A percentile compares a stretch with the other conserved stretches of the same genome.
phyloP scores from a whole-genome alignment of 2,113 vertebrate species.

The Lamprotornis superbus region DNA sequence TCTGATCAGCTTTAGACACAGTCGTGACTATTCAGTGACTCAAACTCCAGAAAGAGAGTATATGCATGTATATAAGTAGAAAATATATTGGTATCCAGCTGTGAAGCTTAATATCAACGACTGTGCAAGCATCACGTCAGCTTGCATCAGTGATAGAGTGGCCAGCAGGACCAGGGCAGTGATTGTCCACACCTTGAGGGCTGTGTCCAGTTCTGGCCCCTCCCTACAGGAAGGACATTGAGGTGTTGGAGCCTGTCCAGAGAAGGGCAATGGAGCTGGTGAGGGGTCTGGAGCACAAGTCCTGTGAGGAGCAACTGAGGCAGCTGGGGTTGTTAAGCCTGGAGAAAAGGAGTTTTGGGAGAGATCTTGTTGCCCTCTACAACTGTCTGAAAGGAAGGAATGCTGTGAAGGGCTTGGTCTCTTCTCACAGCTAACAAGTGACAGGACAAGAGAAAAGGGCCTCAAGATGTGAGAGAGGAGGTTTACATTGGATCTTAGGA shows the following conservation, averaged over 20 bases:
- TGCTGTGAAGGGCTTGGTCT: rapidly evolving
- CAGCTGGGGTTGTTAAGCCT: not conserved
- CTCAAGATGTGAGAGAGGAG: not conserved
- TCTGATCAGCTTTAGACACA: not conserved
- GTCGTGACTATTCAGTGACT: not conserved
- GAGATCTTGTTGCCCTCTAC: rapidly evolving
- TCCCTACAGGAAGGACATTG: rapidly evolving
- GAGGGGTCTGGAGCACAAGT: not conserved
- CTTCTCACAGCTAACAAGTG: not conserved
- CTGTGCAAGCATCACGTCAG: not conserved
- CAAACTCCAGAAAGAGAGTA: not conserved
- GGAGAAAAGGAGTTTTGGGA: not conserved
- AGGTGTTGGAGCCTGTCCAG: not conserved
- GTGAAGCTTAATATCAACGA: not conserved
- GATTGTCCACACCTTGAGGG: rapidly evolving
- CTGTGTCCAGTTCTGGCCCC: not conserved
- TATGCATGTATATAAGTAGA: not conserved
- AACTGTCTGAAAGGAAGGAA: not conserved
- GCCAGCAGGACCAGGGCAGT: not conserved
- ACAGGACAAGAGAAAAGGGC: not conserved
- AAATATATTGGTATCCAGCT: not conserved
- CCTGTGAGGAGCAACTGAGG: not conserved
- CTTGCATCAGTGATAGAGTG: not conserved
- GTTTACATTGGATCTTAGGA: not conserved
- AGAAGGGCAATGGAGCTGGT: not conserved